Evolutionary conservation across 1,140 invertebrate species (phyloP).

Genomic region (Bombus cullumanus): DNA sequence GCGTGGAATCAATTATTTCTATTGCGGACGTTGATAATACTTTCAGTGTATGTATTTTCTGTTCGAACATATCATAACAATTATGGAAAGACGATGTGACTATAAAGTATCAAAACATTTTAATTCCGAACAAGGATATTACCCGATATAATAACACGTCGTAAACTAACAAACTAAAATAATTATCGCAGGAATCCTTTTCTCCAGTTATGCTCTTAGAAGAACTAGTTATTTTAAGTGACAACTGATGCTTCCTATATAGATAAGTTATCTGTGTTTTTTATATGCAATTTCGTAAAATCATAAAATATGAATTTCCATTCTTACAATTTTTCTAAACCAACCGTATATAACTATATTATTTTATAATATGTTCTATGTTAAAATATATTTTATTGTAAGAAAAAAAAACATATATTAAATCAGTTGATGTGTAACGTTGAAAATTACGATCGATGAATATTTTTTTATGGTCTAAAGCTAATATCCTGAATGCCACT

Average conservation of each 20-base stretch:
- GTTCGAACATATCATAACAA: not conserved
- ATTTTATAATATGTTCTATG: no score
- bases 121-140: not conserved
- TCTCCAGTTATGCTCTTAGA: not conserved
- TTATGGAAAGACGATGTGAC: not conserved
- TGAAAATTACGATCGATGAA: not conserved
- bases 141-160: not conserved
- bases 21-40: not conserved
- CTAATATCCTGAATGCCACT: not conserved
- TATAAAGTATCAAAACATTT: not conserved
- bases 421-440: not conserved
- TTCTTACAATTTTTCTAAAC: not conserved
- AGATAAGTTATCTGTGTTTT: no score
- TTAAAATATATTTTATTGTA: not conserved
- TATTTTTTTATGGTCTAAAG: not conserved
- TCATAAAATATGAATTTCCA: conserved; percentile 5
- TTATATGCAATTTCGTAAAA: not conserved
- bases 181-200: not conserved
- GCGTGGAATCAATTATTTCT: not conserved
- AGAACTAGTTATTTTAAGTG: not conserved
- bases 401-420: not conserved
- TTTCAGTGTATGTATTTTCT: not conserved
- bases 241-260: not conserved
- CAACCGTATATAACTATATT: no score
- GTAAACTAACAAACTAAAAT: not conserved